These are phyloP conservation scores for Acromyrmex echinatior DNA, from an alignment of 1,140 invertebrate species.

Conservation along the genomic window DNA sequence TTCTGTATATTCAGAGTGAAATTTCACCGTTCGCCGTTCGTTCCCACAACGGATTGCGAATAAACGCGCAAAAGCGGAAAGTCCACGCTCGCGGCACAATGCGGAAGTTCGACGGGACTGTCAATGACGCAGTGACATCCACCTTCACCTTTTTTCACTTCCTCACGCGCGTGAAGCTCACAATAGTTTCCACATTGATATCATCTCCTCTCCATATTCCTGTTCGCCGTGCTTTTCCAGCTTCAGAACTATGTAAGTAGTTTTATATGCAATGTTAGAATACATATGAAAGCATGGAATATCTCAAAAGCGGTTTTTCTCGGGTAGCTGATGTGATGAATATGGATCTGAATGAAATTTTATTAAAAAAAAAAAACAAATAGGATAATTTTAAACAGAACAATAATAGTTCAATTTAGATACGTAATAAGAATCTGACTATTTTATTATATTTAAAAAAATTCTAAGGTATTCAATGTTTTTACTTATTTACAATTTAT, in stretches of 20 bases:
- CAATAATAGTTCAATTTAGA: not conserved
- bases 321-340: not conserved
- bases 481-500: not conserved
- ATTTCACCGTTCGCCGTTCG: constrained; percentile 29
- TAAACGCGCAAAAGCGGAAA: constrained; percentile 54
- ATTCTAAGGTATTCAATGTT: not conserved
- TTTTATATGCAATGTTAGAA: constrained; percentile 32
- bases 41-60: constrained; percentile 24
- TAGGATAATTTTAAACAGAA: not conserved
- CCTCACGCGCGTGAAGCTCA: not conserved
- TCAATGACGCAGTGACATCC: constrained; percentile 43
- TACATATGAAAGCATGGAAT: not conserved
- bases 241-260: constrained; percentile 53
- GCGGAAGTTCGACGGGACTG: constrained; percentile 28
- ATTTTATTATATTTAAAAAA: not conserved
- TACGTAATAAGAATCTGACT: not conserved
- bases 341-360: not conserved
- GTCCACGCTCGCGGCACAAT: constrained; percentile 41
- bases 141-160: constrained; percentile 42
- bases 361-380: not conserved
- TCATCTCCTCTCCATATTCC: constrained; percentile 33
- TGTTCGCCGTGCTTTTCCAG: constrained; percentile 23
- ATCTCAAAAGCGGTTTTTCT: not conserved
- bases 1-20: constrained; percentile 44
- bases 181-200: constrained; percentile 24